Conservation (phyloP, 1,140 invertebrate genomes). For the Tetramorium simillimum region DNA sequence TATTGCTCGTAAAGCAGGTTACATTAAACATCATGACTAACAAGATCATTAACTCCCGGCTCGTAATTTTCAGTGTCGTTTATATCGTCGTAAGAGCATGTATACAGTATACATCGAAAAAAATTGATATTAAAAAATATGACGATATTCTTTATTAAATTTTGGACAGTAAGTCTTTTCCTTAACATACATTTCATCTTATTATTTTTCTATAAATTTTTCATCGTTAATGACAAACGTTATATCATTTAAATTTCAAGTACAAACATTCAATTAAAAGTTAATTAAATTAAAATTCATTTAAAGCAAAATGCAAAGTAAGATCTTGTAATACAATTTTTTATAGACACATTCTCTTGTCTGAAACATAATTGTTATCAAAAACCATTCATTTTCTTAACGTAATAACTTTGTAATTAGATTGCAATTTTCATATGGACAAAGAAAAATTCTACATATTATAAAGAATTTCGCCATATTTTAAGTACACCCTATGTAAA, state of each 20-base stretch:
- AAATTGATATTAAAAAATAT: neutral
- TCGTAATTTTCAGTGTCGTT: slow-evolving; percentile 27
- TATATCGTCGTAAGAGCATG: neutral
- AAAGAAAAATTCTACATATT: neutral
- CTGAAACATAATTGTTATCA: neutral
- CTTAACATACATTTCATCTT: neutral
- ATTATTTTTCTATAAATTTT: neutral
- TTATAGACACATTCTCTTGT: neutral
- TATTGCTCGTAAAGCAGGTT: slow-evolving; percentile 34
- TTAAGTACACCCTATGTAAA: neutral
- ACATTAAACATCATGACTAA: slow-evolving; percentile 39
- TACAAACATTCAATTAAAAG: neutral
- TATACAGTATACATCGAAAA: neutral
- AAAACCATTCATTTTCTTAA: neutral
- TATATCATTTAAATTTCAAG: neutral
- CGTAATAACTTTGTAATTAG: neutral
- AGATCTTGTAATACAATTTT: neutral
- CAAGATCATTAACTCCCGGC: slow-evolving; percentile 30
- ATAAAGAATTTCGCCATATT: neutral
- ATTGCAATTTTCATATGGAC: neutral
- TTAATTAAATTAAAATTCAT: neutral
- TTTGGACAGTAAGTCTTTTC: neutral
- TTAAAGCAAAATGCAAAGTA: neutral
- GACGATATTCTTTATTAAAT: neutral
- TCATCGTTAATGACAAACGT: neutral